These are phyloP conservation scores for Aphelenchoides fujianensis DNA, from an alignment of 1,140 invertebrate species.

Conservation along the genomic window DNA sequence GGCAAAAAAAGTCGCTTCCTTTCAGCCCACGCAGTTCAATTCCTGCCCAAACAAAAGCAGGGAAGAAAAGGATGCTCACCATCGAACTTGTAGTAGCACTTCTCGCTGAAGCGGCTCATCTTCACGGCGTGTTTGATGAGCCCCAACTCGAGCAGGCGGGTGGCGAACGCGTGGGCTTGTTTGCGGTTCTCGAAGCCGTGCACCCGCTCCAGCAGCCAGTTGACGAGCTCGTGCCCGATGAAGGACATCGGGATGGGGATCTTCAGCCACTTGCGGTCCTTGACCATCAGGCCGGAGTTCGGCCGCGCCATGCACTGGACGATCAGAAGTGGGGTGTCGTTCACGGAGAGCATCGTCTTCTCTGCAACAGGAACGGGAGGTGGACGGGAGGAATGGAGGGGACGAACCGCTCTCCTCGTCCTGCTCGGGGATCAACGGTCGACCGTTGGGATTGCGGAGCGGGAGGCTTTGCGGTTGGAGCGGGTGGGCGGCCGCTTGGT, in stretches of 20 bases:
- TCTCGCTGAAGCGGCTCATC: conserved; percentile 95
- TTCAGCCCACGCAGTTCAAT: background rate
- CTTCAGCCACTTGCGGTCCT: conserved; percentile 97
- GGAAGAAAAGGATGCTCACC: conserved; percentile 28
- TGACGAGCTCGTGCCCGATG: conserved; percentile 71
- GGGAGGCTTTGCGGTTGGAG: too few species aligned
- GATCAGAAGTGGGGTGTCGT: background rate
- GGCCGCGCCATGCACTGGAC: conserved; percentile 76
- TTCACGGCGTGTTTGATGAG: conserved; percentile 97
- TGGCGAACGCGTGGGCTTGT: conserved; percentile 91
- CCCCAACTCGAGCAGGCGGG: conserved; percentile 85
- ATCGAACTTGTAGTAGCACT: conserved; percentile 92
- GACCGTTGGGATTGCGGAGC: too few species aligned
- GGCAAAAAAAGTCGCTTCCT: too few species aligned
- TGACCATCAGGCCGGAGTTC: conserved; percentile 90
- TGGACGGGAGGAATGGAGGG: too few species aligned
- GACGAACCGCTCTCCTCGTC: too few species aligned
- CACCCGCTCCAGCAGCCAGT: conserved; percentile 39
- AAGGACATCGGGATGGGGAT: conserved; percentile 96
- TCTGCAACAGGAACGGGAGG: too few species aligned
- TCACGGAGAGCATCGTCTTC: background rate
- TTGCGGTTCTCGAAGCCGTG: conserved; percentile 75
- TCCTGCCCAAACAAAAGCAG: background rate
- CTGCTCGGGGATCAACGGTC: too few species aligned
- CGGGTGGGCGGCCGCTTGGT: too few species aligned